Evolutionary conservation across 2,113 vertebrate genomes (phyloP).

Genomic region (Bubo bubo): DNA sequence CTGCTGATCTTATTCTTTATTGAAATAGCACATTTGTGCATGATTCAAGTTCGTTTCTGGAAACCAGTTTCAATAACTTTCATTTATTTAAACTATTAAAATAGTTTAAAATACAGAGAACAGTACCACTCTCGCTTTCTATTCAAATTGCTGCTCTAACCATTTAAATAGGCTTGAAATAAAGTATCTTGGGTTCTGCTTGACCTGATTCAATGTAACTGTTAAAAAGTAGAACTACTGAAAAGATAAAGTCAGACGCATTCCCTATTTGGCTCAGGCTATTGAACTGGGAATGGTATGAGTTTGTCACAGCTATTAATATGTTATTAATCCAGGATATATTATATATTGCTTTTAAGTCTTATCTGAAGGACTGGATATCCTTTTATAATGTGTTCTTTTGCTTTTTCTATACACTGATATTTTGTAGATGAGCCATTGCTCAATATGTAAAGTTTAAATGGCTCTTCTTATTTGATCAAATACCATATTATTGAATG

Average conservation of each 20-base stretch:
- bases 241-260: constrained; percentile 51
- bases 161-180: constrained; percentile 62
- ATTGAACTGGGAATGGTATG: constrained; percentile 57
- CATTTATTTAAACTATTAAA: constrained; percentile 67
- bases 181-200: constrained; percentile 58
- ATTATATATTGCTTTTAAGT: constrained; percentile 63
- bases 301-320: constrained; percentile 68
- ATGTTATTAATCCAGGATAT: constrained; percentile 62
- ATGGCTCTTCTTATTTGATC: constrained; percentile 61
- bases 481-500: constrained; percentile 65
- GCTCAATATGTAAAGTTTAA: constrained; percentile 70
- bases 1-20: constrained; percentile 51
- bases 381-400: constrained; percentile 64
- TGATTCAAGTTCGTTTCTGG: constrained; percentile 41
- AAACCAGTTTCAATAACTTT: constrained; percentile 60
- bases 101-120: constrained; percentile 53
- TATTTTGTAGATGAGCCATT: constrained; percentile 70
- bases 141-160: constrained; percentile 49
- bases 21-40: constrained; percentile 45
- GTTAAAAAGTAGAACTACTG: constrained; percentile 62
- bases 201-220: constrained; percentile 57
- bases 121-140: not conserved
- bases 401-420: constrained; percentile 56
- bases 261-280: constrained; percentile 59
- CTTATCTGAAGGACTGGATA: constrained; percentile 64